Percentiles rank a stretch among this genome's conserved stretches.
Conservation (phyloP, 2,888 invertebrate species). For the Dyspetes luteomarginatus region DNA sequence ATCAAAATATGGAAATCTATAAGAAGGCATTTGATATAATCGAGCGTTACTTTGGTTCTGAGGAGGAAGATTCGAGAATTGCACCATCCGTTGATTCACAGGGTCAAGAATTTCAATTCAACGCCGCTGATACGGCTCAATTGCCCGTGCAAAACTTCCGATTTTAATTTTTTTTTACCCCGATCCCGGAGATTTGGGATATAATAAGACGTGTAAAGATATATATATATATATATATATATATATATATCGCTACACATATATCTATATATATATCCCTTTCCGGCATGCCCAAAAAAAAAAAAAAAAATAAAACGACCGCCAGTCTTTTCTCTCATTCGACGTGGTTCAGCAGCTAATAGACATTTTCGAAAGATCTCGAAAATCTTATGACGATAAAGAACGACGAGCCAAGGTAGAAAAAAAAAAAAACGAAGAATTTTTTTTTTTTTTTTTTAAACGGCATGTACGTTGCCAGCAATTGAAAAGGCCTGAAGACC, state of each 20-base stretch:
- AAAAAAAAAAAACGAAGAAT: conserved; percentile 58
- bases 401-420: conserved; percentile 21
- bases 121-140: conserved; percentile 78
- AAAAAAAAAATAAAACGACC: conserved; percentile 4
- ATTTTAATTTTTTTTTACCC: conserved; percentile 87
- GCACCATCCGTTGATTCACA: conserved; percentile 92
- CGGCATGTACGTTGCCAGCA: background rate
- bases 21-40: conserved; percentile 98
- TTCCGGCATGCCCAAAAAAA: conserved; percentile 15
- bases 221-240: conserved; percentile 19
- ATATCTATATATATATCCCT: conserved; percentile 41
- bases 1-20: conserved; percentile 98
- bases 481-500: conserved; percentile 5
- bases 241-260: too few relatives aligned
- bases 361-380: conserved; percentile 32
- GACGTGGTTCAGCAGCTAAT: conserved; percentile 17
- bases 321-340: conserved; percentile 31
- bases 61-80: conserved; percentile 92
- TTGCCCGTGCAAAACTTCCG: conserved; percentile 92
- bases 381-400: conserved; percentile 3
- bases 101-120: conserved; percentile 87
- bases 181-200: conserved; percentile 20
- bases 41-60: conserved; percentile 97
- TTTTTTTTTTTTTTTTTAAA: conserved; percentile 62
- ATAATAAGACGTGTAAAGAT: conserved; percentile 37